Conservation (phyloP, 2,888 invertebrate genomes). For the Lithophane semibrunnea region DNA sequence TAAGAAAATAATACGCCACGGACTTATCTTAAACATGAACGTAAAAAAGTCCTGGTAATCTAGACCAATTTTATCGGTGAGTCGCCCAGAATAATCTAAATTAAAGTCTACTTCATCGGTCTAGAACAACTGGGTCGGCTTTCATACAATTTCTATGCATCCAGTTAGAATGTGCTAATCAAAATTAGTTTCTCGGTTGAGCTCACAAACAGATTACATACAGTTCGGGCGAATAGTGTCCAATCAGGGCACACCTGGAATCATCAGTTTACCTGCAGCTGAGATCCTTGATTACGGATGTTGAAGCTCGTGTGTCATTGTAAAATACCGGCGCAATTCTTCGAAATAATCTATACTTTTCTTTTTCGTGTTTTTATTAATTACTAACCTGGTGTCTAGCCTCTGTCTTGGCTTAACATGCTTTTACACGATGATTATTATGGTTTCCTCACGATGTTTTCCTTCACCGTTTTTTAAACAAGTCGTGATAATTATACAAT, state of each 20-base stretch:
- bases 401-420: too few relatives aligned
- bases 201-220: conserved; percentile 19
- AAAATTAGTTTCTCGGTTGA: conserved; percentile 50
- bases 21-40: background rate
- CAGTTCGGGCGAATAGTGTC: background rate
- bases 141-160: conserved; percentile 16
- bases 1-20: too few relatives aligned
- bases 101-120: conserved; percentile 17
- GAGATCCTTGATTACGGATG: conserved; percentile 6
- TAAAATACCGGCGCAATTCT: background rate
- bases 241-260: conserved; percentile 11
- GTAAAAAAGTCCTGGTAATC: too few relatives aligned
- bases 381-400: too few relatives aligned
- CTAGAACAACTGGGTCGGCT: conserved; percentile 20
- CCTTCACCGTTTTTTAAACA: too few relatives aligned
- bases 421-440: too few relatives aligned
- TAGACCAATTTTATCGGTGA: background rate
- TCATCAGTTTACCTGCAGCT: conserved; percentile 10
- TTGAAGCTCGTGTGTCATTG: too few relatives aligned
- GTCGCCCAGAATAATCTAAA: conserved; percentile 4
- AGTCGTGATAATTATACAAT: too few relatives aligned
- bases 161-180: conserved; percentile 23
- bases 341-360: background rate
- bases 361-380: too few relatives aligned
- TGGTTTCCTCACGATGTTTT: too few relatives aligned